A percentile compares a stretch with the other conserved stretches of the same genome.
These are phyloP conservation scores for Rhyacophila evoluta DNA, from an alignment of 2,888 invertebrate species.

Conservation along the genomic window DNA sequence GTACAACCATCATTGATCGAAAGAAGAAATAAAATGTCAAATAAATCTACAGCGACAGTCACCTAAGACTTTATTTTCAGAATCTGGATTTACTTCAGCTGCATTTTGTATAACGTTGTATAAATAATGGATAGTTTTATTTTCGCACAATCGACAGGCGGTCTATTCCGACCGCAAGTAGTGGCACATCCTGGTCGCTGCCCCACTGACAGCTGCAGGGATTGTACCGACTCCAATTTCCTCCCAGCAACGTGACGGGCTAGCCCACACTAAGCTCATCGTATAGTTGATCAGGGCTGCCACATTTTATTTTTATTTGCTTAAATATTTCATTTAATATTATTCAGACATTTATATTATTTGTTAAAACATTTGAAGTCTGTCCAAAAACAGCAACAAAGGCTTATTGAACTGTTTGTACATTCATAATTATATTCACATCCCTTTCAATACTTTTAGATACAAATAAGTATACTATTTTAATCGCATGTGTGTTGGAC, in stretches of 20 bases:
- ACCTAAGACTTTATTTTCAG: neutral
- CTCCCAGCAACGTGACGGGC: conserved; percentile 38
- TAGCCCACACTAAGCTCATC: conserved; percentile 17
- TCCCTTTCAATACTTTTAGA: too few relatives aligned
- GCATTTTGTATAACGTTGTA: neutral
- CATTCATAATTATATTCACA: too few relatives aligned
- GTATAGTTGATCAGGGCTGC: neutral
- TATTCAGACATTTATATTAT: too few relatives aligned
- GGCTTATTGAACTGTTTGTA: too few relatives aligned
- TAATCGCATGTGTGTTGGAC: too few relatives aligned
- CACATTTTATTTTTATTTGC: neutral
- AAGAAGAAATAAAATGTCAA: too few relatives aligned
- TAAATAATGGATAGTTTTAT: neutral
- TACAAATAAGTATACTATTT: too few relatives aligned
- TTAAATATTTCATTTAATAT: too few relatives aligned
- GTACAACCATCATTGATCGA: too few relatives aligned
- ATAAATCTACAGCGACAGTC: too few relatives aligned
- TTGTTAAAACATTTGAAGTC: too few relatives aligned
- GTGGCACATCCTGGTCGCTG: neutral
- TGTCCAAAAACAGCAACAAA: too few relatives aligned
- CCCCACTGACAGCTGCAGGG: conserved; percentile 33
- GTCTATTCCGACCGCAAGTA: neutral
- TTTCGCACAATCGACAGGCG: neutral
- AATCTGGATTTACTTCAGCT: neutral
- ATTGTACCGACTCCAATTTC: conserved; percentile 46